phyloP scores from a whole-genome alignment of 2,888 invertebrate species.

The Tortricodes alternella region DNA sequence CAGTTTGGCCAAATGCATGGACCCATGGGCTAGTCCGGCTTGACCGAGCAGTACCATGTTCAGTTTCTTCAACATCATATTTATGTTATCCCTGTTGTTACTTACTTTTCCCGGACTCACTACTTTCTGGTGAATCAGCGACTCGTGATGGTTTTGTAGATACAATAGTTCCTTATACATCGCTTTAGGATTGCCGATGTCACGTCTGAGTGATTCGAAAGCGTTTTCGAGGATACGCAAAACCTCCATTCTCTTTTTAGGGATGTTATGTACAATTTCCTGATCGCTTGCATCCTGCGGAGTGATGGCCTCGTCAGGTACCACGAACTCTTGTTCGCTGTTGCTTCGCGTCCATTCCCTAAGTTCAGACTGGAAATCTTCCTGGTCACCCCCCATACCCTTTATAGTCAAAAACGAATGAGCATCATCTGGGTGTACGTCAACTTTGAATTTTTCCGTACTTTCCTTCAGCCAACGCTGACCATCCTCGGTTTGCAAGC shows the following conservation, averaged over 20 bases:
- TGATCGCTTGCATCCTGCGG: background rate
- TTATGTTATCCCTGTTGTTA: constrained; percentile 65
- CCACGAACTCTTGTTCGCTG: constrained; percentile 31
- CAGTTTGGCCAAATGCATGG: constrained; percentile 69
- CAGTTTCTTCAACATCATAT: constrained; percentile 69
- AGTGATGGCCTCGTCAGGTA: background rate
- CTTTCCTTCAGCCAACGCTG: constrained; percentile 65
- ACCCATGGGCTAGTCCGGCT: constrained; percentile 80
- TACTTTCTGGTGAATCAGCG: constrained; percentile 60
- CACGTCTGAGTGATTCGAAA: constrained; percentile 61
- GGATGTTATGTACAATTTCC: constrained; percentile 44
- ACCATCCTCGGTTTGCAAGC: constrained; percentile 73
- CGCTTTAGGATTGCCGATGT: constrained; percentile 77
- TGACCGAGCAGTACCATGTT: constrained; percentile 84
- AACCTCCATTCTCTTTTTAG: constrained; percentile 59
- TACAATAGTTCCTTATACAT: constrained; percentile 68
- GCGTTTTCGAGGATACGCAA: constrained; percentile 58
- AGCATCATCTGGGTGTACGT: constrained; percentile 60
- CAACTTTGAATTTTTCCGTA: constrained; percentile 57
- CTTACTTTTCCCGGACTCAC: constrained; percentile 56
- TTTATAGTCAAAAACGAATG: constrained; percentile 70
- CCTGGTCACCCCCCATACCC: constrained; percentile 76
- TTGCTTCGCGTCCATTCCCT: constrained; percentile 59
- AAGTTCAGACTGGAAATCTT: constrained; percentile 75
- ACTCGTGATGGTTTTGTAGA: constrained; percentile 69